A percentile compares a stretch with the other conserved stretches of the same genome.
phyloP scores from a whole-genome alignment of 2,113 vertebrate genomes.

The Heteronetta atricapilla region DNA sequence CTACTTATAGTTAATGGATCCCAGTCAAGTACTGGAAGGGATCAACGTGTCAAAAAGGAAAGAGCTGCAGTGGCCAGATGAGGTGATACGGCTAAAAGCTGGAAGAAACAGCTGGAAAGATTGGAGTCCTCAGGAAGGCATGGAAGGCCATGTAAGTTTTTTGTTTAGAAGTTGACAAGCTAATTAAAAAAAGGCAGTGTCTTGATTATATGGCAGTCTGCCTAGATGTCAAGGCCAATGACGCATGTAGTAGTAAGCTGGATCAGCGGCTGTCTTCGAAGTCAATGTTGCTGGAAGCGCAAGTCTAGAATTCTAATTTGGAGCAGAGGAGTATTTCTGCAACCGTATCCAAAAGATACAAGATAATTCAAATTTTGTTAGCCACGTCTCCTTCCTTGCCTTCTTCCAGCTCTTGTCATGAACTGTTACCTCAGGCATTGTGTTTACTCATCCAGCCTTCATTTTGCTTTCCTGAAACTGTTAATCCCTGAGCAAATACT shows the following conservation, averaged over 20 bases:
- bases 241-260: background rate
- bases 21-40: conserved; percentile 91
- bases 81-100: conserved; percentile 90
- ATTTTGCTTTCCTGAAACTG: background rate
- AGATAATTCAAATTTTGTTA: background rate
- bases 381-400: background rate
- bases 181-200: background rate
- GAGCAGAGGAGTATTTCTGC: background rate
- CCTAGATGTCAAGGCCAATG: background rate
- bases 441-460: background rate
- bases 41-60: conserved; percentile 96
- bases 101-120: conserved; percentile 98
- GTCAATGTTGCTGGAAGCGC: background rate
- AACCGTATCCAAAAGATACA: background rate
- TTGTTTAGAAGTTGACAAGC: background rate
- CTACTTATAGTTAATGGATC: conserved; percentile 81
- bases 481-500: background rate
- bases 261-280: background rate
- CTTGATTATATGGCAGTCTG: background rate
- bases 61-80: conserved; percentile 98
- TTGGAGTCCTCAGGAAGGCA: conserved; percentile 97
- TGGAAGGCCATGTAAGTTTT: conserved; percentile 98
- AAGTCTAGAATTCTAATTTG: background rate
- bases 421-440: background rate
- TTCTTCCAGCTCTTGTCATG: background rate